Evolutionary conservation across 2,888 invertebrate genomes (phyloP).

Genomic region (Mesodorylaimus sp.): DNA sequence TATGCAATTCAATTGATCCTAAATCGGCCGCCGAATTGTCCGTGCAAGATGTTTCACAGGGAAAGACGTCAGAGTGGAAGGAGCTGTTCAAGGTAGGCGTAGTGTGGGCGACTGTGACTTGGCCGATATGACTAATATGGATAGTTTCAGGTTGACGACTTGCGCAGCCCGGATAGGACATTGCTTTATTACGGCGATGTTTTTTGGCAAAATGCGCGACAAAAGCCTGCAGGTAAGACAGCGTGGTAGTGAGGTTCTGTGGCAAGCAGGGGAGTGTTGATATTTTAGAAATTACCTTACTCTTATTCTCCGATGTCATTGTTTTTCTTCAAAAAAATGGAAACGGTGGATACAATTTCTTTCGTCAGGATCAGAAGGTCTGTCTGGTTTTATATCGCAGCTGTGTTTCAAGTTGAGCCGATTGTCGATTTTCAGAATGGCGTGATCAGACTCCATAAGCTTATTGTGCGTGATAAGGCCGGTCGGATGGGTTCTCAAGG

Average conservation of each 20-base stretch:
- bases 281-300: constrained; percentile 54
- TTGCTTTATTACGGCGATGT: constrained; percentile 6
- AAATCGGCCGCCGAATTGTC: constrained; percentile 76
- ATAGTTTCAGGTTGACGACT: constrained; percentile 4
- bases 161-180: not conserved
- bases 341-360: constrained; percentile 58
- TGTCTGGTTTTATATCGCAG: not conserved
- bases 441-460: constrained; percentile 71
- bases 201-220: constrained; percentile 4
- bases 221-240: constrained; percentile 7
- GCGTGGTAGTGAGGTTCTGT: no score
- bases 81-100: no score
- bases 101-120: no score
- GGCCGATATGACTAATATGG: no score
- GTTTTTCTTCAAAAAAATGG: constrained; percentile 82
- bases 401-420: not conserved
- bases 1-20: constrained; percentile 74
- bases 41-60: no score
- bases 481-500: constrained; percentile 62
- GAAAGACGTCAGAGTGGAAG: no score
- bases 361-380: constrained; percentile 75
- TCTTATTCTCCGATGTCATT: constrained; percentile 71
- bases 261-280: no score
- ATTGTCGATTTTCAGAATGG: constrained; percentile 48
- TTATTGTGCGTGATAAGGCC: constrained; percentile 79